These are phyloP conservation scores for Fistularia tabacaria DNA, from an alignment of 2,797 vertebrate species.

Conservation along the genomic window DNA sequence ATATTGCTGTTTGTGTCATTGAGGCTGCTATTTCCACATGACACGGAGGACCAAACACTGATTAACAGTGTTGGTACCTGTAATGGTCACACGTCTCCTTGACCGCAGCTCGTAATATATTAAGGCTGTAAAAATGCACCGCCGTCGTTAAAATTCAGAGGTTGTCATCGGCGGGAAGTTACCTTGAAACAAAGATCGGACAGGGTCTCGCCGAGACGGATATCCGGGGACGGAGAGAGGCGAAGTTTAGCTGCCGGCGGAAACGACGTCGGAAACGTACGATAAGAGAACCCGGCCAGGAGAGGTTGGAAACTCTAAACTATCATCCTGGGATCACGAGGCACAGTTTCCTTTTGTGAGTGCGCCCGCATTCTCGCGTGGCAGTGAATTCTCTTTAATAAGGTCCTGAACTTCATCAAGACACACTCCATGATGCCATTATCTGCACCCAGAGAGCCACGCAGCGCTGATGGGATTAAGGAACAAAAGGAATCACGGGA, in stretches of 20 bases:
- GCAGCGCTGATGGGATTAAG: slow-evolving; percentile 62
- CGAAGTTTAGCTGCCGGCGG: slow-evolving; percentile 23
- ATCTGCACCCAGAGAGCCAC: slow-evolving; percentile 55
- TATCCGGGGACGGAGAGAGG: slow-evolving; percentile 3
- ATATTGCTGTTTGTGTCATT: slow-evolving; percentile 31
- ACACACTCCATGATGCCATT: slow-evolving; percentile 51
- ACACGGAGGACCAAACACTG: slow-evolving; percentile 29
- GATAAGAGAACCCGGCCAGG: slow-evolving; percentile 10
- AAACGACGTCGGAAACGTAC: slow-evolving; percentile 20
- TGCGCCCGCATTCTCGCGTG: slow-evolving; percentile 18
- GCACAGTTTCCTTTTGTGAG: slow-evolving; percentile 2
- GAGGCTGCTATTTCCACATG: slow-evolving; percentile 35
- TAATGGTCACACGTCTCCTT: slow-evolving; percentile 44
- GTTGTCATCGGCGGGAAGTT: slow-evolving; percentile 41
- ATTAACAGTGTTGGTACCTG: slow-evolving; percentile 19
- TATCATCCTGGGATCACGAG: slow-evolving; percentile 15
- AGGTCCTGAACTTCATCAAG: slow-evolving; percentile 65
- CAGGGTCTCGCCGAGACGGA: slow-evolving; percentile 6
- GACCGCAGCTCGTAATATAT: slow-evolving; percentile 49
- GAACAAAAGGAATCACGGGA: slow-evolving; percentile 61
- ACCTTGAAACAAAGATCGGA: slow-evolving; percentile 45
- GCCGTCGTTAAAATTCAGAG: slow-evolving; percentile 38
- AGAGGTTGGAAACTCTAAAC: too few species aligned
- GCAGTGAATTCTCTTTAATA: slow-evolving; percentile 47
- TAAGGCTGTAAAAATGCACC: slow-evolving; percentile 47